phyloP scores from a whole-genome alignment of 2,888 invertebrate genomes.

The Drosophila recens region DNA sequence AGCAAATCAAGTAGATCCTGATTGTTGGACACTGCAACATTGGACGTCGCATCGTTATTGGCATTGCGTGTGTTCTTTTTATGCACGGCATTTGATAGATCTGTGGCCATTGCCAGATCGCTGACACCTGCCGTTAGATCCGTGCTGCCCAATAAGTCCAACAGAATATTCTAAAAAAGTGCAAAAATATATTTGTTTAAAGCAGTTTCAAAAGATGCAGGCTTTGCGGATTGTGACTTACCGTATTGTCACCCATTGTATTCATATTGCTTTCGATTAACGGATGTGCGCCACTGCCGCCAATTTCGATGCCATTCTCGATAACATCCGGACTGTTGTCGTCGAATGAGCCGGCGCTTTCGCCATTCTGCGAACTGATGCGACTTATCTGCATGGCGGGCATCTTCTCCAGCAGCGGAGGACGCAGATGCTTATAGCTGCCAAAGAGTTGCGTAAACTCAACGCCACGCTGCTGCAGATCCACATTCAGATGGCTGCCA shows the following conservation, averaged over 20 bases:
- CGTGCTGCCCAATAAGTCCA: slow-evolving; percentile 93
- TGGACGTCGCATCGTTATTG: slow-evolving; percentile 84
- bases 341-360: slow-evolving; percentile 83
- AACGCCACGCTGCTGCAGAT: slow-evolving; percentile 98
- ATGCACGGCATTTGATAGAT: slow-evolving; percentile 83
- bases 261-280: slow-evolving; percentile 83
- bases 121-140: slow-evolving; percentile 84
- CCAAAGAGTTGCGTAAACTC: slow-evolving; percentile 97
- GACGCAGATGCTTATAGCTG: slow-evolving; percentile 92
- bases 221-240: slow-evolving; percentile 40
- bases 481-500: slow-evolving; percentile 97
- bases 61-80: slow-evolving; percentile 85
- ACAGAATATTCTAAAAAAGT: slow-evolving; percentile 90
- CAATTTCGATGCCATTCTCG: slow-evolving; percentile 83
- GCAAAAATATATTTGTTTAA: neutral
- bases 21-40: slow-evolving; percentile 85
- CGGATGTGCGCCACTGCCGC: slow-evolving; percentile 66
- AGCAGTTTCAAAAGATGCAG: neutral
- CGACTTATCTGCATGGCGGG: slow-evolving; percentile 93
- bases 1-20: slow-evolving; percentile 95
- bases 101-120: slow-evolving; percentile 74
- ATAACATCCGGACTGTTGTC: slow-evolving; percentile 84
- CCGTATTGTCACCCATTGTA: slow-evolving; percentile 84
- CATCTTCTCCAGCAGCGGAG: slow-evolving; percentile 98
- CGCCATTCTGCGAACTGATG: slow-evolving; percentile 85